Conservation (phyloP, 2,113 vertebrate species). For the Pomatorhinus ruficollis region DNA sequence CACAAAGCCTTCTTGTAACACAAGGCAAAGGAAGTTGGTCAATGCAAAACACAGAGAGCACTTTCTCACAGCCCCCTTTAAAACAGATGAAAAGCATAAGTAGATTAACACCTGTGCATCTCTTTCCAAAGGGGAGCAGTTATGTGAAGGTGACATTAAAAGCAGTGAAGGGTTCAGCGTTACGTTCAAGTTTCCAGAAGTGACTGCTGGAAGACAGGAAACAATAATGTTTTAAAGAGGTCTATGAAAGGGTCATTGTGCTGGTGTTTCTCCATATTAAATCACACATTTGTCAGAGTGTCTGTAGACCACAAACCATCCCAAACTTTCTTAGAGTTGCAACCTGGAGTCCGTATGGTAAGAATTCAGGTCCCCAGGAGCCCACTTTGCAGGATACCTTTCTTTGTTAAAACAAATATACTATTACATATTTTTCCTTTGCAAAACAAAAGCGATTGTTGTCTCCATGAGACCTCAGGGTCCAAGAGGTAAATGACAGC, state of each 20-base stretch:
- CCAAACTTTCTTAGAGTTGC: slow-evolving; percentile 11
- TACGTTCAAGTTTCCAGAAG: slow-evolving; percentile 1
- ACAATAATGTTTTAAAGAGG: slow-evolving; percentile 37
- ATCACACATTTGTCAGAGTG: slow-evolving; percentile 64
- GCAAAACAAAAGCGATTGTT: slow-evolving; percentile 52
- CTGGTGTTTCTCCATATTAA: slow-evolving; percentile 19
- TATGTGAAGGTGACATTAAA: neutral
- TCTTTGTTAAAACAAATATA: slow-evolving; percentile 46
- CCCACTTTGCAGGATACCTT: neutral
- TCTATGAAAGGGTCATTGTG: slow-evolving; percentile 66
- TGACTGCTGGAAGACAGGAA: slow-evolving; percentile 50
- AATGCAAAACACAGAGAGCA: neutral
- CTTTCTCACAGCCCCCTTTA: neutral
- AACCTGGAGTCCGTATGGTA: slow-evolving; percentile 34
- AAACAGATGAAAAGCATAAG: neutral
- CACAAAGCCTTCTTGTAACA: neutral
- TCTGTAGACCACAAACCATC: slow-evolving; percentile 60
- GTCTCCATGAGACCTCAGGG: neutral
- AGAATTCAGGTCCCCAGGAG: slow-evolving; percentile 44
- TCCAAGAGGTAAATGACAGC: neutral
- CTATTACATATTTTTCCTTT: slow-evolving; percentile 13
- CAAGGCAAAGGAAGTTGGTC: neutral
- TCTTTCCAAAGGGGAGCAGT: slow-evolving; percentile 29
- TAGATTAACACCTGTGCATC: slow-evolving; percentile 57
- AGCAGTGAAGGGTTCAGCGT: slow-evolving; percentile 24